A percentile compares a stretch with the other conserved stretches of the same genome.
These are phyloP conservation scores for Vulpes lagopus DNA, from an alignment of 2,113 vertebrate genomes.

Conservation along the genomic window DNA sequence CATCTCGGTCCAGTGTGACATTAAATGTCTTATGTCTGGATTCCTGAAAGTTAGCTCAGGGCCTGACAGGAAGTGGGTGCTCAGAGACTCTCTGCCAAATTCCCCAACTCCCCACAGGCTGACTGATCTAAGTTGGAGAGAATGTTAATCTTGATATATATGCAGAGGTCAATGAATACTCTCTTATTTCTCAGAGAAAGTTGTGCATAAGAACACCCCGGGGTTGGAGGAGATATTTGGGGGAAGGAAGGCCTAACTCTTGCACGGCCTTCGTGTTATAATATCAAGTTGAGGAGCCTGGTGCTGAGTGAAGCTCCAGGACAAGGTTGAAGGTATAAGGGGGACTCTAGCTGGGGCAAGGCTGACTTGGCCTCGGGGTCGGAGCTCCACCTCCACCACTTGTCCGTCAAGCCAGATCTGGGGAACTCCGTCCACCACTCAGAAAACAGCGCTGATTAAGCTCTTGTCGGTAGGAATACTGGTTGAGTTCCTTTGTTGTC, in stretches of 20 bases:
- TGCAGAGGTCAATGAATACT: neutral
- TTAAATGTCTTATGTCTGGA: neutral
- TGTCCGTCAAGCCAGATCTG: neutral
- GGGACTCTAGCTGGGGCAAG: fast-evolving
- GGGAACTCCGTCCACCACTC: neutral
- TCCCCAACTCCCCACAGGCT: neutral
- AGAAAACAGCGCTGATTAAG: fast-evolving
- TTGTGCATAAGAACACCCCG: fast-evolving
- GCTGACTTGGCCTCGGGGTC: neutral
- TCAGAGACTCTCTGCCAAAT: neutral
- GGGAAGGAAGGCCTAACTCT: neutral
- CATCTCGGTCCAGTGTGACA: neutral
- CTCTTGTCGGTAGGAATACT: fast-evolving
- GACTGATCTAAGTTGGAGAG: constrained; percentile 48
- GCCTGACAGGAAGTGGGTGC: constrained; percentile 40
- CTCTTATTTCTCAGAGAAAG: neutral
- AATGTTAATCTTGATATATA: neutral
- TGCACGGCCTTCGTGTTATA: fast-evolving
- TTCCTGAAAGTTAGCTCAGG: neutral
- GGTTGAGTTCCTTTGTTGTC: neutral
- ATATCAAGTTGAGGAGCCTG: too few species aligned
- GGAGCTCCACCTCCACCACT: neutral
- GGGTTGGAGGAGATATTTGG: neutral
- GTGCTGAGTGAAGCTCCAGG: neutral
- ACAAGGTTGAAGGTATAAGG: fast-evolving